Evolutionary conservation across 1,140 invertebrate genomes (phyloP).

Genomic region (Adelges cooleyi): DNA sequence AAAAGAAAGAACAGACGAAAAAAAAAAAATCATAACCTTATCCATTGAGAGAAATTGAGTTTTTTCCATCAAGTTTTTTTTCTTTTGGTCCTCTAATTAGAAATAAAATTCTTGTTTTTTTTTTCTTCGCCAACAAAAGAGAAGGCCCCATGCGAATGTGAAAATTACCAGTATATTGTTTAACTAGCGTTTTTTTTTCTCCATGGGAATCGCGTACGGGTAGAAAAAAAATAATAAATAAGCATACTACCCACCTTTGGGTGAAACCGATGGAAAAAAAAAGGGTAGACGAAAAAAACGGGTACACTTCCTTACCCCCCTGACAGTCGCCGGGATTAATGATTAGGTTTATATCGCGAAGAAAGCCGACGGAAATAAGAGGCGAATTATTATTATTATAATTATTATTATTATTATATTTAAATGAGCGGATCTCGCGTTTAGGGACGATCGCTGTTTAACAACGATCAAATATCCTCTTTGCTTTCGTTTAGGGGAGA

Average conservation of each 20-base stretch:
- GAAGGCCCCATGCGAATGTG: conserved; percentile 3
- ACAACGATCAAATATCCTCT: too few species aligned
- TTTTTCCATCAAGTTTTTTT: not conserved
- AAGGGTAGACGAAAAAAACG: conserved; percentile 6
- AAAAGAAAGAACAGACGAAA: not conserved
- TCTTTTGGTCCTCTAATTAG: not conserved
- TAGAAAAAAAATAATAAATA: too few species aligned
- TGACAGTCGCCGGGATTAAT: not conserved
- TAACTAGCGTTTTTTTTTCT: conserved; percentile 17
- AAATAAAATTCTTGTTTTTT: not conserved
- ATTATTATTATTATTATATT: not conserved
- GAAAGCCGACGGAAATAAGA: not conserved
- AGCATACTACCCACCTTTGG: not conserved
- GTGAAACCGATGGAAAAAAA: not conserved
- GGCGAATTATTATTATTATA: too few species aligned
- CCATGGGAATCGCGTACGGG: not conserved
- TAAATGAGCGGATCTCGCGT: not conserved
- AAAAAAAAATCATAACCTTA: conserved; percentile 1
- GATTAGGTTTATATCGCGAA: conserved; percentile 11
- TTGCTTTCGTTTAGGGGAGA: too few species aligned
- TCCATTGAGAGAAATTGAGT: not conserved
- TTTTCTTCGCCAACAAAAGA: not conserved
- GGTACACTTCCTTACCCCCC: not conserved
- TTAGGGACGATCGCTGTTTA: too few species aligned
- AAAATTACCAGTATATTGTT: conserved; percentile 25